Evolutionary conservation across 2,113 vertebrate species (phyloP).

Genomic region (Vulpes ferrilata): DNA sequence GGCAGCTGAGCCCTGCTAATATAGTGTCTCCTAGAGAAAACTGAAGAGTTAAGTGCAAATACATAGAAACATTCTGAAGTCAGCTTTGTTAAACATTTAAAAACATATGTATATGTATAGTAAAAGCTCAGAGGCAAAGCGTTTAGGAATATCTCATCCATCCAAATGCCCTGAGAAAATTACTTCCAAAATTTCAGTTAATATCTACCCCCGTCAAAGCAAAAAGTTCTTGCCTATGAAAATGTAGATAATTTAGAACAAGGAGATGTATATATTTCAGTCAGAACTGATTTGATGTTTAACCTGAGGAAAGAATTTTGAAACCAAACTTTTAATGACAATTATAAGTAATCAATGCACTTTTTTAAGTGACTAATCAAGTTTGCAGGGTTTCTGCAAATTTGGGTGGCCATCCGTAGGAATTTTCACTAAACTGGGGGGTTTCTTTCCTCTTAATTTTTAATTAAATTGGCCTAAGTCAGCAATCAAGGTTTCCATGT

Average conservation of each 20-base stretch:
- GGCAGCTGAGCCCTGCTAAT: background rate
- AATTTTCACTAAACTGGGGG: constrained; percentile 55
- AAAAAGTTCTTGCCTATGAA: constrained; percentile 46
- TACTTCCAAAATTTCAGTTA: constrained; percentile 48
- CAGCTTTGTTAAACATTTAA: background rate
- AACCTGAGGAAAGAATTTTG: constrained; percentile 71
- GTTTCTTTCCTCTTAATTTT: constrained; percentile 62
- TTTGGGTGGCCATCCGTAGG: constrained; percentile 61
- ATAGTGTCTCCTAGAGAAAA: background rate
- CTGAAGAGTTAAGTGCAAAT: background rate
- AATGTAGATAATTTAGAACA: constrained; percentile 53
- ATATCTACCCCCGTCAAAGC: background rate
- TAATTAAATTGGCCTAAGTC: constrained; percentile 74
- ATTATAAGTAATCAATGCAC: constrained; percentile 71
- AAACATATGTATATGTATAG: background rate
- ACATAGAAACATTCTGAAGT: background rate
- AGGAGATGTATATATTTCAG: constrained; percentile 39
- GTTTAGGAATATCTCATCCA: background rate
- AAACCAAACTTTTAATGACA: constrained; percentile 68
- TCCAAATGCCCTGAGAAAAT: constrained; percentile 52
- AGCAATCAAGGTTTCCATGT: constrained; percentile 70
- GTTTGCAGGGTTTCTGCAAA: constrained; percentile 64
- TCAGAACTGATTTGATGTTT: constrained; percentile 61
- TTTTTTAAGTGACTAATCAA: constrained; percentile 76
- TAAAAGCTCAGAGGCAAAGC: background rate